Percentiles rank a stretch among this genome's conserved stretches.
These are phyloP conservation scores for Hetaerina titia DNA, from an alignment of 2,888 invertebrate genomes.

Conservation along the genomic window DNA sequence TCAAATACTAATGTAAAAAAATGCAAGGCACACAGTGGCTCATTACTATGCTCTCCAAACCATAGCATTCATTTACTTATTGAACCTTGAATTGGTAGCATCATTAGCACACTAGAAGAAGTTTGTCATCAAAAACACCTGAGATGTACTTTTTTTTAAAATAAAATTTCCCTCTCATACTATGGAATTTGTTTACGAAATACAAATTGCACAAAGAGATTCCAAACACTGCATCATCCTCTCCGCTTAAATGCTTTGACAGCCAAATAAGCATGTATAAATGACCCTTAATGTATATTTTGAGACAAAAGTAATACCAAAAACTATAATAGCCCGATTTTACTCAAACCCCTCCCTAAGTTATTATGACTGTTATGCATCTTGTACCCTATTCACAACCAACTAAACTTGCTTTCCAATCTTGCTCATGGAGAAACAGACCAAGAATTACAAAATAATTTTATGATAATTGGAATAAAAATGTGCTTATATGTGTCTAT, in stretches of 20 bases:
- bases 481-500: background rate
- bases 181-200: background rate
- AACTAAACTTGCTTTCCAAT: background rate
- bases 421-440: background rate
- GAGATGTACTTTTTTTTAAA: background rate
- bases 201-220: constrained; percentile 34
- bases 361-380: background rate
- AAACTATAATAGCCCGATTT: background rate
- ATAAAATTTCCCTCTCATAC: background rate
- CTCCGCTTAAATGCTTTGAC: constrained; percentile 12
- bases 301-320: background rate
- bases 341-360: background rate
- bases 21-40: constrained; percentile 66
- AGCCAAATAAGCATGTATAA: background rate
- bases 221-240: background rate
- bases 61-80: background rate
- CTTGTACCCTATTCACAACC: background rate
- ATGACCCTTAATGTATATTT: background rate
- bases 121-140: constrained; percentile 43
- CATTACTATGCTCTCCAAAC: constrained; percentile 43
- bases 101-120: constrained; percentile 39
- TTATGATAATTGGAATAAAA: background rate
- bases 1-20: constrained; percentile 51
- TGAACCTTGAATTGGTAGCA: background rate
- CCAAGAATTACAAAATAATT: background rate